Evolutionary conservation across 2,888 invertebrate genomes (phyloP).

Genomic region (Catocala fraxini): DNA sequence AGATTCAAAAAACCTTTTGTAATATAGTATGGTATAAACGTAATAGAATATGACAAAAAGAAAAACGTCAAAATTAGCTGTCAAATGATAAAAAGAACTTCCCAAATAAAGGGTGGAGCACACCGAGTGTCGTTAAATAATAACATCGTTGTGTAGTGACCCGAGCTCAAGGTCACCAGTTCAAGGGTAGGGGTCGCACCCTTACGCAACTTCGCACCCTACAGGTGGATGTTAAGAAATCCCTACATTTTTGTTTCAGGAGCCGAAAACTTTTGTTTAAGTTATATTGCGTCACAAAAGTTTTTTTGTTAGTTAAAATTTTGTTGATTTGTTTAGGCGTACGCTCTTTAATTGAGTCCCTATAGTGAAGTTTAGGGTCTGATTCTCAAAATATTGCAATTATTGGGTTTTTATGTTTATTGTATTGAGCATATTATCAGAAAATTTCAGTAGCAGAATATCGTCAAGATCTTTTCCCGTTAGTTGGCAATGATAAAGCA

Average conservation of each 20-base stretch:
- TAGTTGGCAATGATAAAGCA: no score
- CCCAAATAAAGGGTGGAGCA: conserved; percentile 54
- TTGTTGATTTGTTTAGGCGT: not conserved
- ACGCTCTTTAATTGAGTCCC: no score
- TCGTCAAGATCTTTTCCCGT: no score
- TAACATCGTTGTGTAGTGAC: conserved; percentile 68
- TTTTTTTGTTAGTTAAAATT: conserved; percentile 4
- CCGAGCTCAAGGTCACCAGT: conserved; percentile 67
- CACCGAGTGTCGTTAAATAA: conserved; percentile 54
- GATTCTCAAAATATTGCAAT: no score
- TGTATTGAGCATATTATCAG: no score
- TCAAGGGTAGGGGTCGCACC: conserved; percentile 71
- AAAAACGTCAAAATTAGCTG: conserved; percentile 5
- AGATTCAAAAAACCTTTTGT: no score
- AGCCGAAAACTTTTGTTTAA: conserved; percentile 18
- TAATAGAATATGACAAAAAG: not conserved
- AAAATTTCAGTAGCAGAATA: no score
- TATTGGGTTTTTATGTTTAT: no score
- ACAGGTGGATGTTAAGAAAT: conserved; percentile 61
- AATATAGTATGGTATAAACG: no score
- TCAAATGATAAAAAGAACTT: conserved; percentile 16
- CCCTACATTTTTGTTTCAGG: conserved; percentile 28
- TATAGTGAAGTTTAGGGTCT: no score
- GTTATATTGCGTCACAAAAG: not conserved
- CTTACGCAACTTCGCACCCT: conserved; percentile 55